Evolutionary conservation across 2,888 invertebrate genomes (phyloP).

Genomic region (Macaria liturata): DNA sequence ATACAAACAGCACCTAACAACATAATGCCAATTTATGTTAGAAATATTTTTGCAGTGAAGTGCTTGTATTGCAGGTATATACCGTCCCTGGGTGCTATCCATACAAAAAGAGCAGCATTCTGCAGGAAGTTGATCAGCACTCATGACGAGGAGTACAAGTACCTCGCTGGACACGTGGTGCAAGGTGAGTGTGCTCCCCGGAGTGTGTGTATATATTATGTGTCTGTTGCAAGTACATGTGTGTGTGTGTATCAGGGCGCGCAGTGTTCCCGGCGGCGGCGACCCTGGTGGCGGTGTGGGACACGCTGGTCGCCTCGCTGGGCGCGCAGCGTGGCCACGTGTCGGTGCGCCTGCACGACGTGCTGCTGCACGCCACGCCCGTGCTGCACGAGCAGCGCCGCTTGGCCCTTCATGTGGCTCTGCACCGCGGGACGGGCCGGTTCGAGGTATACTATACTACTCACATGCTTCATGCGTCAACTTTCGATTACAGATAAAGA

Average conservation of each 20-base stretch:
- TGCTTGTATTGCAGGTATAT: not conserved
- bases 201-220: not conserved
- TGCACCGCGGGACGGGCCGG: slow-evolving; percentile 84
- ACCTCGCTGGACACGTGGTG: slow-evolving; percentile 50
- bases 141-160: slow-evolving; percentile 54
- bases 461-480: too few relatives aligned
- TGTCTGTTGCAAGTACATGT: not conserved
- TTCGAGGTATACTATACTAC: slow-evolving; percentile 74
- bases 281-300: slow-evolving; percentile 88
- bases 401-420: slow-evolving; percentile 78
- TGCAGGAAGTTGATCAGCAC: slow-evolving; percentile 46
- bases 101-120: slow-evolving; percentile 25
- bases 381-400: slow-evolving; percentile 77
- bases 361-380: slow-evolving; percentile 84
- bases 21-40: not conserved
- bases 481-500: too few relatives aligned
- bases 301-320: slow-evolving; percentile 78
- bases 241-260: too few relatives aligned
- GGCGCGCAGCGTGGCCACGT: slow-evolving; percentile 41
- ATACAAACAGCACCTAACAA: not conserved
- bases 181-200: slow-evolving; percentile 42
- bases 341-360: slow-evolving; percentile 87
- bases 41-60: not conserved
- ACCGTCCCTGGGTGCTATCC: not conserved
- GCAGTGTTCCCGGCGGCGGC: slow-evolving; percentile 89